Evolutionary conservation across 2,797 vertebrate species (phyloP), one percentile per base, ranked within the genome.

Genomic region (Acanthis flammea): DNA sequence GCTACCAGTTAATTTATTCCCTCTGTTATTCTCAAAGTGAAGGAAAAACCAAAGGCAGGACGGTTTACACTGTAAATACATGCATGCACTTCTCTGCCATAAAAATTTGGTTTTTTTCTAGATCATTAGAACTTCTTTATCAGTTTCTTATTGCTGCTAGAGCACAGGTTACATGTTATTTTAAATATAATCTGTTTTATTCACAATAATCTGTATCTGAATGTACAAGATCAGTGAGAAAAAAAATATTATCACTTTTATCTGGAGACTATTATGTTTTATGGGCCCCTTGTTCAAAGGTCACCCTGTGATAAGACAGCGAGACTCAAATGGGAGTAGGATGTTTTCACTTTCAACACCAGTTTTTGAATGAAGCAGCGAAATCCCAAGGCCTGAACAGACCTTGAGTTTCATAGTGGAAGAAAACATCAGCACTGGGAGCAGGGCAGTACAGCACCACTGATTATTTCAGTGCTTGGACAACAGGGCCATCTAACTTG

Each of bases 241-340:
- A 78, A 89, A 86, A 78, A 85, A 60, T 33, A 70, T 50, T 95
- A 92, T 80, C 95, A 96, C 92, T 98, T 98, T 80, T 97, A 97
- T 97, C 97, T 98, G 97, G 97, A 98, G 94, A 65, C n/a, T 68
- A 82, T 33, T 83, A 47, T 21, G 75, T 55, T 94, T 87, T 85
- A 48, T 48, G 65, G 35, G 35, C 17, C 55, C 68, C 33, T 13
- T 11, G 19, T 50, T 78, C 27, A 88, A 77, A 90, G 24, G 55
- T 66, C 72, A 72, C 19, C 30, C 21, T 19, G 9, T 14, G 58
- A 54, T 39, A 77, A 74, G 27, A 79, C 19, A 88, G 22, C 10
- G 88, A 33, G 13, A 61, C 23, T 57, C 9, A 4, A 41, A 74
- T 66, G 22, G 18, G 22, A 30, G 11, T 31, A 50, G n/a, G 24